These are phyloP conservation scores for Yoshiicerus persimilis DNA, from an alignment of 1,140 invertebrate species.

Conservation along the genomic window DNA sequence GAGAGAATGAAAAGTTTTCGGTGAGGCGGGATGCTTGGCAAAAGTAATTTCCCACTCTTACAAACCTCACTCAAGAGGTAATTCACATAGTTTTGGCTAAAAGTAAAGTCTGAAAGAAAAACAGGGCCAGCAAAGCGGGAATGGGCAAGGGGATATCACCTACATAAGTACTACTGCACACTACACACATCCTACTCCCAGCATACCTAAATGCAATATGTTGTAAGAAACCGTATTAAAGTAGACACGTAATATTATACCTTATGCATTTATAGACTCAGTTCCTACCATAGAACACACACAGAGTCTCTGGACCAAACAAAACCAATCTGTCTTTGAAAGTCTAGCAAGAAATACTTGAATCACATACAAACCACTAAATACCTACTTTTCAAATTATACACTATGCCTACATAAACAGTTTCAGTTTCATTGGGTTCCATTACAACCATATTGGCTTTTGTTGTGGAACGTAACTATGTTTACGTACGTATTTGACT, in stretches of 20 bases:
- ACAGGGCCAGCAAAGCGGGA: not conserved
- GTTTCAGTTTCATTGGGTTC: too few species aligned
- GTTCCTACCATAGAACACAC: not conserved
- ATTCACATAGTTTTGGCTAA: not conserved
- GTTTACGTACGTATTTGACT: too few species aligned
- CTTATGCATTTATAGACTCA: not conserved
- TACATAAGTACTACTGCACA: not conserved
- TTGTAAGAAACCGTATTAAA: not conserved
- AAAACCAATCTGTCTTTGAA: not conserved
- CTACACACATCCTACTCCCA: not conserved
- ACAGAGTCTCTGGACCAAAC: not conserved
- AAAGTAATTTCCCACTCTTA: constrained; percentile 1
- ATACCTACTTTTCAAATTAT: too few species aligned
- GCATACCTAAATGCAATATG: not conserved
- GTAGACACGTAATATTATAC: not conserved
- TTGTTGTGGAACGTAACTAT: too few species aligned
- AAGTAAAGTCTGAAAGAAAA: not conserved
- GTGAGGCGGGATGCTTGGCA: not conserved
- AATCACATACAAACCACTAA: not conserved
- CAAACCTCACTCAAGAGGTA: not conserved
- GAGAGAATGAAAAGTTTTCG: not conserved
- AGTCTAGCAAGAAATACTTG: not conserved
- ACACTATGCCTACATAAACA: not conserved
- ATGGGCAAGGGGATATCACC: not conserved
- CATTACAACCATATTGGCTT: too few species aligned